A percentile compares a stretch with the other conserved stretches of the same genome.
phyloP scores from a whole-genome alignment of 2,888 invertebrate genomes.

The Papilio gigon region DNA sequence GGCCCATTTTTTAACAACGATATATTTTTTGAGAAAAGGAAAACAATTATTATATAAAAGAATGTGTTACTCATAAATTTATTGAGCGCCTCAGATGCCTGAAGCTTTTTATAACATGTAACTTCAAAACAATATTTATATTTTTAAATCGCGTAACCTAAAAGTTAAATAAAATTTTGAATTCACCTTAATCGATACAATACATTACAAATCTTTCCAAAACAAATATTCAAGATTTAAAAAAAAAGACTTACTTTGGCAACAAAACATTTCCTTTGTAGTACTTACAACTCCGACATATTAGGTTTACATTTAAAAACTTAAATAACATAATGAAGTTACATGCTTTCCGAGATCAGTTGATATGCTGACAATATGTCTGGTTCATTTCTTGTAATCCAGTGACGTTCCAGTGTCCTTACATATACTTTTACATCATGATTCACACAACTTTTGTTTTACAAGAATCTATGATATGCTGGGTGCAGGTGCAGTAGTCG shows the following conservation, averaged over 20 bases:
- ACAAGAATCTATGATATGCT: conserved; percentile 55
- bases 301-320: background rate
- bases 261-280: background rate
- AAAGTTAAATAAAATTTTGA: conserved; percentile 5
- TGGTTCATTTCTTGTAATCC: conserved; percentile 2
- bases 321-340: conserved; percentile 14
- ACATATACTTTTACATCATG: conserved; percentile 50
- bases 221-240: background rate
- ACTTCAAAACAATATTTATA: conserved; percentile 41
- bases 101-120: conserved; percentile 42
- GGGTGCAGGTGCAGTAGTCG: background rate
- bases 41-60: conserved; percentile 52
- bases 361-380: conserved; percentile 39
- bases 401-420: conserved; percentile 36
- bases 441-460: conserved; percentile 48
- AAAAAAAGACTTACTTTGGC: background rate
- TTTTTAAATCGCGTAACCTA: conserved; percentile 1
- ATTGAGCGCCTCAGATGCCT: conserved; percentile 48
- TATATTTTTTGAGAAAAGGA: conserved; percentile 59
- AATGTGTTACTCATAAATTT: conserved; percentile 35
- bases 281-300: background rate
- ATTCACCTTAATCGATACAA: background rate
- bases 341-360: conserved; percentile 29
- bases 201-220: background rate
- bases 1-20: conserved; percentile 70